phyloP scores from a whole-genome alignment of 2,797 vertebrate species.

The Phalanger gymnotis region DNA sequence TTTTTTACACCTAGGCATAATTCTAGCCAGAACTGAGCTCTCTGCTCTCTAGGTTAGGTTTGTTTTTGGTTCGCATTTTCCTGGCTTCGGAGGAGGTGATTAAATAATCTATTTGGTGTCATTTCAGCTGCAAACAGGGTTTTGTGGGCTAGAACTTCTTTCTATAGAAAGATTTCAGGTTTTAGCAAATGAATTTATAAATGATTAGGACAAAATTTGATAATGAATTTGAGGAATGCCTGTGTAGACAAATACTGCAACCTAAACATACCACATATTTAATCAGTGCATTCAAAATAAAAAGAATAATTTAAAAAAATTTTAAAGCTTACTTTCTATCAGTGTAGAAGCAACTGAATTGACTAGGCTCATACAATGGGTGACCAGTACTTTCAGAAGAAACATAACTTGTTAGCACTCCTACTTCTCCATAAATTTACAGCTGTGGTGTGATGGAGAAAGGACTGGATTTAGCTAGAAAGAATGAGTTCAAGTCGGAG shows the following conservation, averaged over 20 bases:
- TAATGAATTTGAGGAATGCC: background rate
- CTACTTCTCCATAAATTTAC: background rate
- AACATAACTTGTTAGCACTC: background rate
- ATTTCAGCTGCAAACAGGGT: background rate
- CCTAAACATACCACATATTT: background rate
- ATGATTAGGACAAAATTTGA: background rate
- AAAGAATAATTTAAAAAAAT: background rate
- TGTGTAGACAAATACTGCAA: background rate
- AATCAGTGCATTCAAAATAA: background rate
- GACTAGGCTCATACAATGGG: background rate
- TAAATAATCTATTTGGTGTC: background rate
- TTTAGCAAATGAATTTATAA: background rate
- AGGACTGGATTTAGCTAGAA: background rate
- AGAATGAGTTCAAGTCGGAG: background rate
- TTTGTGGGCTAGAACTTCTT: background rate
- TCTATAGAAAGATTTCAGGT: background rate
- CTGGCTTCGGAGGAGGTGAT: background rate
- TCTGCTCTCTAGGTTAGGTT: background rate
- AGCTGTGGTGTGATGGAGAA: background rate
- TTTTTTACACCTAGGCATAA: background rate
- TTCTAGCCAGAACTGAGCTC: background rate
- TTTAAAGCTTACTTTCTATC: background rate
- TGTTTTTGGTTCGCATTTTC: background rate
- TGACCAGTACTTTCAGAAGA: background rate
- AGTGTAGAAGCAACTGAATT: background rate